Evolutionary conservation across 1,140 invertebrate genomes (phyloP).

Genomic region (Drosophila kikkawai): DNA sequence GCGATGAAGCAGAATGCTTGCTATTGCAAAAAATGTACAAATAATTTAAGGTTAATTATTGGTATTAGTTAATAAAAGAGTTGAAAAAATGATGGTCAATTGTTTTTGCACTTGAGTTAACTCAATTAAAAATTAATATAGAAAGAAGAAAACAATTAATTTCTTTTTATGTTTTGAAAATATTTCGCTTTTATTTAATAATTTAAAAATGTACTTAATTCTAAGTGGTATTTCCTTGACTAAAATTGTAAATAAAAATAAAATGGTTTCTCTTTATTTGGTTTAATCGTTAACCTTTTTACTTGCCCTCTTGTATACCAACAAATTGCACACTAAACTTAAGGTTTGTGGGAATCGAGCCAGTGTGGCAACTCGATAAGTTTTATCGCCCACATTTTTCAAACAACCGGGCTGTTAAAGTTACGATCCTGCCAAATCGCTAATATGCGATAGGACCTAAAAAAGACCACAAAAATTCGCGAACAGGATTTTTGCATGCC

Average conservation of each 20-base stretch:
- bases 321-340: slow-evolving; percentile 40
- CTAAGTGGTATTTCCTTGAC: slow-evolving; percentile 21
- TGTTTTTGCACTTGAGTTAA: neutral
- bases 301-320: slow-evolving; percentile 25
- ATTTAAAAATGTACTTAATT: slow-evolving; percentile 64
- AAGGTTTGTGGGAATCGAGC: too few relatives aligned
- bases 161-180: slow-evolving; percentile 34
- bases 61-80: neutral
- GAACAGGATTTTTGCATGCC: too few relatives aligned
- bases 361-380: too few relatives aligned
- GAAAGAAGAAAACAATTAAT: neutral
- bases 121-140: neutral
- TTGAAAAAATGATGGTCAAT: neutral
- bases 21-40: neutral
- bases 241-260: slow-evolving; percentile 59
- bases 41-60: slow-evolving; percentile 13
- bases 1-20: slow-evolving; percentile 1
- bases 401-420: too few relatives aligned
- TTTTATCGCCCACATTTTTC: too few relatives aligned
- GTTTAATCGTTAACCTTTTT: slow-evolving; percentile 10
- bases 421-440: too few relatives aligned
- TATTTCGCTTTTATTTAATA: slow-evolving; percentile 61
- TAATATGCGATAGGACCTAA: too few relatives aligned
- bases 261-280: slow-evolving; percentile 20
- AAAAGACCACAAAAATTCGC: too few relatives aligned